Percentiles rank a stretch among this genome's conserved stretches.
phyloP scores from a whole-genome alignment of 2,888 invertebrate species.

The Drosophila cognata region DNA sequence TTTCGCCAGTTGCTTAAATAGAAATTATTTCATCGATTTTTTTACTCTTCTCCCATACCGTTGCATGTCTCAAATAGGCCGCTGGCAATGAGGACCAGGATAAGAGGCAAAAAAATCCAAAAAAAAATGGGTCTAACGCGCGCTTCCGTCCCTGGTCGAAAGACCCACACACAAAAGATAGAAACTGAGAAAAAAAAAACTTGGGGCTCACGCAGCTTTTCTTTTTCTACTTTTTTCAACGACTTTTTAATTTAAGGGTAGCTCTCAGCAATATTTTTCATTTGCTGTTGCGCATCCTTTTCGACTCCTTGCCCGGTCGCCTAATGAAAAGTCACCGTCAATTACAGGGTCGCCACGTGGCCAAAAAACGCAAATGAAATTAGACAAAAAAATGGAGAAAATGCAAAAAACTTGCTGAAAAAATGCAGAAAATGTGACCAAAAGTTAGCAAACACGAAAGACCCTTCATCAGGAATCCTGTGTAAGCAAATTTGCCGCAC shows the following conservation, averaged over 20 bases:
- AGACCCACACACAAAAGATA: constrained; percentile 55
- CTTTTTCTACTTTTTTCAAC: constrained; percentile 57
- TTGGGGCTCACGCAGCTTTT: constrained; percentile 67
- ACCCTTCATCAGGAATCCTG: constrained; percentile 54
- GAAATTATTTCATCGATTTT: constrained; percentile 77
- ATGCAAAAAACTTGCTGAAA: constrained; percentile 14
- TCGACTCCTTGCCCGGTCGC: constrained; percentile 53
- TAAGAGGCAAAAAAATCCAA: constrained; percentile 38
- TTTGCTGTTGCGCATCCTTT: constrained; percentile 62
- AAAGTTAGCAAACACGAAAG: constrained; percentile 65
- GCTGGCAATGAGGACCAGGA: constrained; percentile 51
- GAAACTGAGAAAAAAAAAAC: constrained; percentile 55
- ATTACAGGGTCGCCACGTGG: constrained; percentile 72
- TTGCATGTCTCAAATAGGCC: constrained; percentile 65
- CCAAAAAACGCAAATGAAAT: constrained; percentile 53
- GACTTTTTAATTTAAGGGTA: constrained; percentile 72
- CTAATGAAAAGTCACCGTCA: constrained; percentile 78
- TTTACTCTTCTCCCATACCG: constrained; percentile 31
- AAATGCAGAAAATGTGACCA: constrained; percentile 57
- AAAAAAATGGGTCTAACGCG: constrained; percentile 59
- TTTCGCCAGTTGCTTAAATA: constrained; percentile 53
- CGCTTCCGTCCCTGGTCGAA: constrained; percentile 59
- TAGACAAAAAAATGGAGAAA: constrained; percentile 27
- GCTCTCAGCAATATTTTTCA: constrained; percentile 50
- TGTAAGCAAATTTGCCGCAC: constrained; percentile 68